A percentile compares a stretch with the other conserved stretches of the same genome.
Conservation (phyloP, 1,140 invertebrate genomes). For the Delia radicum region DNA sequence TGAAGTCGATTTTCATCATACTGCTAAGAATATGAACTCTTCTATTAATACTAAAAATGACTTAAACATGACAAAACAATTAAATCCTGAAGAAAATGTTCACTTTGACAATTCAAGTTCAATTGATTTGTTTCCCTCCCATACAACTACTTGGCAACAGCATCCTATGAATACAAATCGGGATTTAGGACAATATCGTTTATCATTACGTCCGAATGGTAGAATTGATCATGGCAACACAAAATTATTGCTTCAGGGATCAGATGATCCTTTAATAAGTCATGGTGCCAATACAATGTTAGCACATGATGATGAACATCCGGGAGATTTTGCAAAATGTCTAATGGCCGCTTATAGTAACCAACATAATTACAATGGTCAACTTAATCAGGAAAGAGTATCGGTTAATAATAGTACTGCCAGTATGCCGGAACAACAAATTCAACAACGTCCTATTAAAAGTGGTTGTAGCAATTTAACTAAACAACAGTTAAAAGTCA, state of each 20-base stretch:
- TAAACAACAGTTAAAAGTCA: constrained; percentile 45
- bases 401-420: not conserved
- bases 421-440: not conserved
- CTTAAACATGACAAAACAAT: not conserved
- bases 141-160: constrained; percentile 37
- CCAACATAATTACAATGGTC: not conserved
- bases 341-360: not conserved
- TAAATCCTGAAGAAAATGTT: constrained; percentile 1
- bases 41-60: no score
- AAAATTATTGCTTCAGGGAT: constrained; percentile 45
- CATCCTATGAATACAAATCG: constrained; percentile 25
- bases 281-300: constrained; percentile 43
- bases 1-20: not conserved
- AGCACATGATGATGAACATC: constrained; percentile 45
- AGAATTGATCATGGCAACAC: constrained; percentile 27
- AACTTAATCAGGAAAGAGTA: not conserved
- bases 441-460: constrained; percentile 8
- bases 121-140: constrained; percentile 29
- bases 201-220: not conserved
- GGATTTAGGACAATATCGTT: constrained; percentile 29
- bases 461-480: constrained; percentile 44
- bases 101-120: not conserved
- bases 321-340: constrained; percentile 31
- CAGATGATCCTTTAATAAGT: constrained; percentile 52
- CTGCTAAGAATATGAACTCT: constrained; percentile 16